Evolutionary conservation across 2,797 vertebrate species (phyloP), one percentile per base, ranked within the genome.

Genomic region (Chloroceryle amazona): DNA sequence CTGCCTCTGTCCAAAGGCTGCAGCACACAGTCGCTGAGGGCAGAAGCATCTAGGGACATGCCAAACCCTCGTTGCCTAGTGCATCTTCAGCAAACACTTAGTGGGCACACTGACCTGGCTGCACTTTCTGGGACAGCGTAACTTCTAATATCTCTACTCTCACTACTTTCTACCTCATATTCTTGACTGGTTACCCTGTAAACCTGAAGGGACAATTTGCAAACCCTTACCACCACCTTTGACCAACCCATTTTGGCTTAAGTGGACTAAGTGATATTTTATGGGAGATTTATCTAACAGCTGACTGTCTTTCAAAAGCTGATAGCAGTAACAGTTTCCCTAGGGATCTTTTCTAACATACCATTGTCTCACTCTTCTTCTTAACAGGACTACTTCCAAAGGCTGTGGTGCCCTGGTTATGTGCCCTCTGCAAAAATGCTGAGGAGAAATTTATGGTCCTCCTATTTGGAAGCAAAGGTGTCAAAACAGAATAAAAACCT

Each of bases 221-320:
- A 70, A 91, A 94, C 81, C 78, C 80, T 90, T 81, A 86, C 13
- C 11, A 83, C 71, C 68, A 89, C 76, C 61, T 90, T 90, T 92
- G 73, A 87, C 81, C 75, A 92, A 91, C 73, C 63, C 74, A 42
- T 76, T 95, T 83, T 89, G 89, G 80, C 88, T 62, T 90, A 89
- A 93, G 71, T 39, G 23, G 75, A 76, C 66, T 90, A 88, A 91
- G 79, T 81, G 81, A 37, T 81, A 62, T 91, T 96, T 98, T 93
- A 92, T 68, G 62, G 90, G 73, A 71, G 67, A 94, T 94, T 91
- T 91, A 89, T 78, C 51, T 92, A 93, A 90, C 6, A 41, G 84
- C 76, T 70, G 68, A 66, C 91, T 63, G 65, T 88, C 94, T 90
- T 96, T 93, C 79, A 89, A 75, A 72, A 58, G 8, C 67, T 52